These are phyloP conservation scores for Saccostrea glomerata DNA, from an alignment of 1,140 invertebrate genomes.

Conservation along the genomic window DNA sequence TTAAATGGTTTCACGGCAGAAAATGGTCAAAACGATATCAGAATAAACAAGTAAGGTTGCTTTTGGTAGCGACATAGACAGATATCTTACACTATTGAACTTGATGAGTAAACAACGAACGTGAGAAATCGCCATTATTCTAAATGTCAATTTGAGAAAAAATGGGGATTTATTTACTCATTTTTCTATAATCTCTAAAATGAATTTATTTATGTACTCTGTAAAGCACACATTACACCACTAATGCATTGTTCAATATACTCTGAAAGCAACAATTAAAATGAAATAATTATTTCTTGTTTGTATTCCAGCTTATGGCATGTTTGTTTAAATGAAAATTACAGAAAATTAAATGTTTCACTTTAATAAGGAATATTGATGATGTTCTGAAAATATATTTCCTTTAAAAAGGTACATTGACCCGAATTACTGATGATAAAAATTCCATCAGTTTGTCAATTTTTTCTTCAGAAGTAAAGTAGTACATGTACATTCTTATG, in stretches of 20 bases:
- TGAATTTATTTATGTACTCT: slow-evolving; percentile 35
- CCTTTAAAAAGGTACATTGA: neutral
- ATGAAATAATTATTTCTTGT: slow-evolving; percentile 34
- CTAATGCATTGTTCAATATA: slow-evolving; percentile 29
- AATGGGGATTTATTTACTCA: slow-evolving; percentile 30
- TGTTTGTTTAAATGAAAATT: slow-evolving; percentile 24
- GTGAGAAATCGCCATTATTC: slow-evolving; percentile 30
- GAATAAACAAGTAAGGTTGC: slow-evolving; percentile 27
- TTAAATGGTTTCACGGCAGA: slow-evolving; percentile 30
- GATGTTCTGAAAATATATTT: neutral
- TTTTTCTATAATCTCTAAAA: slow-evolving; percentile 20
- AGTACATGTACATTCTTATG: too few species aligned
- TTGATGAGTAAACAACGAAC: neutral
- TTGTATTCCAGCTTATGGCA: slow-evolving; percentile 1
- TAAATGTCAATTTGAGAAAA: slow-evolving; percentile 17
- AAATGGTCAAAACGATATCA: slow-evolving; percentile 13
- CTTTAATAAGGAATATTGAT: neutral
- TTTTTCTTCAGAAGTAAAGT: too few species aligned
- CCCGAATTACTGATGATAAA: neutral
- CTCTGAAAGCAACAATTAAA: slow-evolving; percentile 33
- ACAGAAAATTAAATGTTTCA: slow-evolving; percentile 18
- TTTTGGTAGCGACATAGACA: neutral
- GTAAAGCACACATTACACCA: slow-evolving; percentile 19
- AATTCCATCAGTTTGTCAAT: neutral
- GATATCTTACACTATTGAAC: slow-evolving; percentile 20